Evolutionary conservation across 1,140 invertebrate genomes (phyloP).

Genomic region (Trichomalopsis sarcophagae): DNA sequence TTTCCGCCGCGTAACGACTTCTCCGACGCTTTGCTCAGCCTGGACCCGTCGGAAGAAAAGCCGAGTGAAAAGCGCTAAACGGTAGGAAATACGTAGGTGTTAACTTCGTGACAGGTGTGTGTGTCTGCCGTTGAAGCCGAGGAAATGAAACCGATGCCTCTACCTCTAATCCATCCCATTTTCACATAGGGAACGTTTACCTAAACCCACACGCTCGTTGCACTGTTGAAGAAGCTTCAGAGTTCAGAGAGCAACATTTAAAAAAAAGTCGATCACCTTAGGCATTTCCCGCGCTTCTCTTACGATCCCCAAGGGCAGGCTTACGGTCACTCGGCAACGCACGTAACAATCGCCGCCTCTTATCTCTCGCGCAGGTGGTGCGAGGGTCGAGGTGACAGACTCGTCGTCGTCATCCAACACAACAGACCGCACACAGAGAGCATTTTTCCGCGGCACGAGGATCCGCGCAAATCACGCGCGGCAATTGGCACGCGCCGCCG

Average conservation of each 20-base stretch:
- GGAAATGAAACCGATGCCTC: slow-evolving; percentile 29
- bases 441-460: background rate
- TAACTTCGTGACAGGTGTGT: background rate
- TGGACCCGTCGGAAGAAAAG: background rate
- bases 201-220: background rate
- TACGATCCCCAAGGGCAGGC: background rate
- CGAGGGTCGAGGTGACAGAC: slow-evolving; percentile 28
- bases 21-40: background rate
- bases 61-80: background rate
- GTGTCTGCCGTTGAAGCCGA: background rate
- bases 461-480: background rate
- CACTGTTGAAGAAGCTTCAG: background rate
- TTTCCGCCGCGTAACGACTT: slow-evolving; percentile 43
- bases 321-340: background rate
- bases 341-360: background rate
- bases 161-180: background rate
- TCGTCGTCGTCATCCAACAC: background rate
- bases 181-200: background rate
- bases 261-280: background rate
- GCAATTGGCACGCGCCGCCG: background rate
- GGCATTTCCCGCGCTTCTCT: background rate
- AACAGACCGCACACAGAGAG: background rate
- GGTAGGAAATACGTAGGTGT: background rate
- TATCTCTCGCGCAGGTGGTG: background rate
- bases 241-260: background rate